Evolutionary conservation across 1,140 invertebrate genomes (phyloP), one percentile per base, ranked within the genome.

Genomic region (Phymastichus coffea): DNA sequence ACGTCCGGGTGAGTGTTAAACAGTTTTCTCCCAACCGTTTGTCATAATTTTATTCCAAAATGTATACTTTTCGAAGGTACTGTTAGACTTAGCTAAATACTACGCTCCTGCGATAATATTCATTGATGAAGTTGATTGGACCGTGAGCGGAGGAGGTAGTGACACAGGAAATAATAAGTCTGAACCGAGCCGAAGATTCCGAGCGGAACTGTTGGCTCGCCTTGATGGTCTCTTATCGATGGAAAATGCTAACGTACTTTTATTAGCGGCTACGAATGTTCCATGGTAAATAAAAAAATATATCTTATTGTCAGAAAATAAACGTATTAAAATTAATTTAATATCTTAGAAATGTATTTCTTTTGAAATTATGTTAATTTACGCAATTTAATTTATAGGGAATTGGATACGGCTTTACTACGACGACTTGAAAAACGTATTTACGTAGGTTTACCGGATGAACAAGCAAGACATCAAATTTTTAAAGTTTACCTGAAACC

Each of bases 81-180:
- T 97, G 14, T 93, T 94, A 64, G 91, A 95, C 63, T 83, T 95
- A 82, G 96, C 96, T 0, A 85, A 89, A n/a, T 88, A 88, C 73
- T 88, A 94, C 72, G 88, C 95, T 0, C 97, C 97, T 0, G 91
- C 92, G 1, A 94, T 94, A 33, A 94, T 99, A 64, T 99, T 99
- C 76, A 88, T 99, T 30, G 97, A 99, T 74, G 97, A 99, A 80
- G 88, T 98, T 46, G 97, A 99, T 73, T 89, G 92, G 23, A 80
- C 98, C 14, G 88, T 91, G 4, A 88, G 89, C 0, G 85, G 85
- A 53, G 77, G 89, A 19, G 87, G 88, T 4, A 51, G 61, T 8
- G 52, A 57, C n/a, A 40, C 48, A 10, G 75, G 81, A 1, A 81
- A 85, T 1, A 85, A 83, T 0, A 93, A 96, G 73, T 94, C 97